Percentiles rank a stretch among this genome's conserved stretches.
These are phyloP conservation scores for Oxygymnocypris stewartii DNA, from an alignment of 2,113 vertebrate genomes.

Conservation along the genomic window DNA sequence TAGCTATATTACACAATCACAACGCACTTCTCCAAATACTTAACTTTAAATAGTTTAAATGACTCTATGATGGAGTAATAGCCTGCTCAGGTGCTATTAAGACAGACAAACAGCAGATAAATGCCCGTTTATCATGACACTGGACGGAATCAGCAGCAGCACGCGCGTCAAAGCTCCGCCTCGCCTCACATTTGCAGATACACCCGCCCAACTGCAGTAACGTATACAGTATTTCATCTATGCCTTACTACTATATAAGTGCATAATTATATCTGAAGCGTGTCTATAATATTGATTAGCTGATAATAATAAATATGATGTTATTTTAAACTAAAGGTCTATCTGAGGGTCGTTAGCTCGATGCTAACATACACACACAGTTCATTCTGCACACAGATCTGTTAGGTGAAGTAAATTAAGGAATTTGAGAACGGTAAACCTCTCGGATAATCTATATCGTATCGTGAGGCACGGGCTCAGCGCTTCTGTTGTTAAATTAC, in stretches of 20 bases:
- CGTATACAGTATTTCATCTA: neutral
- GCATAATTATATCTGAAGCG: neutral
- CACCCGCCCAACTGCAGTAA: constrained; percentile 16
- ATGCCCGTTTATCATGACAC: constrained; percentile 2
- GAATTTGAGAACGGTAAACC: neutral
- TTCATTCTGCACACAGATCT: neutral
- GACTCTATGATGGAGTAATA: too few relatives aligned
- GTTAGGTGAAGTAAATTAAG: neutral
- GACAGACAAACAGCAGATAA: neutral
- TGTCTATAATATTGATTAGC: neutral
- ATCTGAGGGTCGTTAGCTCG: constrained; percentile 32
- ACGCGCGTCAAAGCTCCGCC: constrained; percentile 12
- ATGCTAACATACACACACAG: constrained; percentile 27
- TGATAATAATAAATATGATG: neutral
- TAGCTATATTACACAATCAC: neutral
- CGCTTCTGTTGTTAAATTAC: neutral
- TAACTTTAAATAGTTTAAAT: neutral
- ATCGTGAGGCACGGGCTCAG: neutral
- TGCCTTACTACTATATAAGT: too few relatives aligned
- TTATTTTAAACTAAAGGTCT: constrained; percentile 3
- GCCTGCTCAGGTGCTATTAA: too few relatives aligned
- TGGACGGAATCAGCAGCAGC: neutral
- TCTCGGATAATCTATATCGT: neutral
- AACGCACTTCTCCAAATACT: neutral
- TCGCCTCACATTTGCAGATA: constrained; percentile 27